phyloP scores from a whole-genome alignment of 2,888 invertebrate species.

The Rotaria socialis region DNA sequence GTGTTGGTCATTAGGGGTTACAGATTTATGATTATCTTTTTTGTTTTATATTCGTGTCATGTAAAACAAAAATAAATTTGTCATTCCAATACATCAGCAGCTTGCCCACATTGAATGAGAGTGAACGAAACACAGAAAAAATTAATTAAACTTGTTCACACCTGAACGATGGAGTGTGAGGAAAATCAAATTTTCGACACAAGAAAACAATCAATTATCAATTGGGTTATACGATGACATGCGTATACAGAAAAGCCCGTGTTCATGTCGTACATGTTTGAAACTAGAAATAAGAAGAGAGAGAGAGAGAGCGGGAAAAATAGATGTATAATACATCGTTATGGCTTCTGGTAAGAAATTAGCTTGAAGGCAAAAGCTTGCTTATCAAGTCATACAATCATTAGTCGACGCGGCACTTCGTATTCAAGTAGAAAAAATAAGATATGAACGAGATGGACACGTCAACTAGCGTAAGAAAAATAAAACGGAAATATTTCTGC shows the following conservation, averaged over 20 bases:
- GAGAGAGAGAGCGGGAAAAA: too few species aligned
- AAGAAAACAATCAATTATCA: slow-evolving; percentile 5
- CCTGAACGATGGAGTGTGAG: slow-evolving; percentile 9
- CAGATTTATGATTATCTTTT: neutral
- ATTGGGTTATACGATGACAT: neutral
- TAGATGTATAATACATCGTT: neutral
- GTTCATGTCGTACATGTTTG: neutral
- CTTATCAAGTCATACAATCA: slow-evolving; percentile 29
- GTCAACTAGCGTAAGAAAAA: neutral
- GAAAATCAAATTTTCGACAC: neutral
- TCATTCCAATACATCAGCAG: slow-evolving; percentile 21
- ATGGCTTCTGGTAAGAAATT: neutral
- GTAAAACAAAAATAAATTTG: neutral
- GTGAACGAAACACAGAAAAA: too few species aligned
- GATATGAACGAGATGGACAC: neutral
- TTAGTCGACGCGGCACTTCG: slow-evolving; percentile 2
- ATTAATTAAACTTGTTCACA: neutral
- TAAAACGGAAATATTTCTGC: neutral
- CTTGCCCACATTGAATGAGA: neutral
- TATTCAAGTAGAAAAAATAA: neutral
- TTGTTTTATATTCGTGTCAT: too few species aligned
- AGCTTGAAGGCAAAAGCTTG: neutral
- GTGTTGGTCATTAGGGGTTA: slow-evolving; percentile 19
- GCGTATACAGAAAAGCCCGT: neutral
- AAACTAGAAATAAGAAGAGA: too few species aligned